Evolutionary conservation across 2,113 vertebrate species (phyloP), one percentile per base, ranked within the genome.

Genomic region (Zapornia atra): DNA sequence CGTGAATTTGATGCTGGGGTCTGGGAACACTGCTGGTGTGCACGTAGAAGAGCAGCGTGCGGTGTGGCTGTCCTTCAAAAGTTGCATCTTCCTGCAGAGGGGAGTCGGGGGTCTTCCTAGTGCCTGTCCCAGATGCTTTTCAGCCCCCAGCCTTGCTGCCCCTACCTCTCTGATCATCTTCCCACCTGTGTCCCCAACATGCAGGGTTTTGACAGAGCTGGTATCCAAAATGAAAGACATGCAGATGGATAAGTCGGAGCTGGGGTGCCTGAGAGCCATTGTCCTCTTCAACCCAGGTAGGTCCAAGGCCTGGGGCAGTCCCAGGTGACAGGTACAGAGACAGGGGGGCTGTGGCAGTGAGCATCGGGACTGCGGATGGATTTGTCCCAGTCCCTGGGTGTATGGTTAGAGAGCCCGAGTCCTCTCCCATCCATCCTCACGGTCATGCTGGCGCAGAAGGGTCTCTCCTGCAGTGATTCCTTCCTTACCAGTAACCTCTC

Each of bases 201-300:
- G 19, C 97, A 99, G 99, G 96, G 99, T 99, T 42, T 97, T 99
- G 68, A 99, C 99, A 29, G 99, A 99, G 94, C 95, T 99, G 78
- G 99, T 99, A 38, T 99, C 99, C 75, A 99, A 99, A 97, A 99
- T 99, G 99, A 99, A 99, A 93, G 99, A 99, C 77, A 99, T 99
- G 99, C 98, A 99, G 98, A 99, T 99, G 99, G 99, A 99, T 88
- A 99, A 99, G 95, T 99, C 99, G 0, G 99, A 99, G 97, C 97
- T 99, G 44, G 99, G 99, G 15, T 99, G 99, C 94, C 98, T 99
- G 81, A 97, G 99, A 84, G 99, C 99, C 94, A 99, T 99, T 9
- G 99, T 99, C 66, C 98, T 99, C 31, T 99, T 99, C 80, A 99
- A 99, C 95, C 99, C 99, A 95, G 99, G 99, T 99, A 88, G 91